Evolutionary conservation across 1,140 invertebrate species (phyloP).

Genomic region (Berghia stephanieae): DNA sequence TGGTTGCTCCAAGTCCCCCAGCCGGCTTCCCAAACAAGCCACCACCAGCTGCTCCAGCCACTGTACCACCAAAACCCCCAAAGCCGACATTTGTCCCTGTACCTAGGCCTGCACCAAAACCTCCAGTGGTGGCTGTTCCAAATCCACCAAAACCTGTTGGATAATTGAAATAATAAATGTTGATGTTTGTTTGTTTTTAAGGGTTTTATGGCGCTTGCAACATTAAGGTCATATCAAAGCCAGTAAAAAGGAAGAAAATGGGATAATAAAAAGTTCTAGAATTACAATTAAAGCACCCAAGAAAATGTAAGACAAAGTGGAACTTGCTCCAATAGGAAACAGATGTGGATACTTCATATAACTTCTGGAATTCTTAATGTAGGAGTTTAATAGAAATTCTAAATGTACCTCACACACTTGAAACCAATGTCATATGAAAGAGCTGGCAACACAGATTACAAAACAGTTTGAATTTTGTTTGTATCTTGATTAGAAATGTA

Average conservation of each 20-base stretch:
- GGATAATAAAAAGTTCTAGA: not conserved
- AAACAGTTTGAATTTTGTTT: too few relatives aligned
- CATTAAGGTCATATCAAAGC: too few relatives aligned
- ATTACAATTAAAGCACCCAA: not conserved
- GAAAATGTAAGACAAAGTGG: not conserved
- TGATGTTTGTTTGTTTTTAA: not conserved
- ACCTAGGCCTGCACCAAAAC: conserved; percentile 41
- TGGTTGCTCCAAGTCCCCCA: conserved; percentile 19
- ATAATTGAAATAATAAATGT: not conserved
- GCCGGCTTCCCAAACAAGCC: conserved; percentile 63
- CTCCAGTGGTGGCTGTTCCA: conserved; percentile 41
- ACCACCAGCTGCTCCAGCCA: conserved; percentile 43
- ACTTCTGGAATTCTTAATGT: too few relatives aligned
- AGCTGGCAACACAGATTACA: too few relatives aligned
- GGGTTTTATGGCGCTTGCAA: not conserved
- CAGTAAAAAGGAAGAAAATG: not conserved
- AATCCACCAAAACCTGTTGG: conserved; percentile 41
- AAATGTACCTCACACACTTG: too few relatives aligned
- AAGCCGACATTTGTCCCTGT: conserved; percentile 37
- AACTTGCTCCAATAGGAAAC: too few relatives aligned
- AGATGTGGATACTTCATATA: too few relatives aligned
- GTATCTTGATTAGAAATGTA: too few relatives aligned
- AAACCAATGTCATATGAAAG: too few relatives aligned
- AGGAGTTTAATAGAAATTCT: too few relatives aligned
- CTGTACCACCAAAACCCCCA: conserved; percentile 23